Evolutionary conservation across 2,797 vertebrate species (phyloP), one percentile per base, ranked within the genome.

Genomic region (Benthosema pterotum): DNA sequence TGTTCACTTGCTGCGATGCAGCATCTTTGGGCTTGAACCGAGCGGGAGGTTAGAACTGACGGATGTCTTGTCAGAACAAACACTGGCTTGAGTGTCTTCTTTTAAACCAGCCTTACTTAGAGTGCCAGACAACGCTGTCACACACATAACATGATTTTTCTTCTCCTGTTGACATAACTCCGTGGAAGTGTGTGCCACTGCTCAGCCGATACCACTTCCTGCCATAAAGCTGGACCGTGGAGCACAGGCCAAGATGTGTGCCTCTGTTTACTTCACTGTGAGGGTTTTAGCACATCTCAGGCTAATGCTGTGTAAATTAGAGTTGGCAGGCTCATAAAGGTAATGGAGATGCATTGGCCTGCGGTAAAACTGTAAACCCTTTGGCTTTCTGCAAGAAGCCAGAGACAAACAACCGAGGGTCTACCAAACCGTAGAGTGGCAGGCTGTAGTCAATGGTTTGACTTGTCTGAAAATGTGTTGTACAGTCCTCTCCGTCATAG

Each of bases 1-100:
- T n/a, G n/a, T n/a, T n/a, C n/a, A n/a, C 5, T 54, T 15, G 42
- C 45, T 60, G 58, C 80, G 70, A 65, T 61, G 78, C 72, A 73
- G 74, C 73, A 69, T 80, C 65, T 82, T 80, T 74, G 77, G 78
- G 77, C 65, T 75, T 32, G 52, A 57, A 63, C 53, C 16, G 64
- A 79, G 87, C 79, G 80, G 77, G 83, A 75, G 66, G 74, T 70
- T 78, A 66, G 65, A 75, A 77, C 70, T 75, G 57, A 60, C 82
- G 78, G 82, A 69, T 74, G 46, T 81, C 74, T 67, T 83, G 75
- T 85, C 84, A 81, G 72, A 71, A 75, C 71, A 83, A 80, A 80
- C n/a, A n/a, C 67, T 60, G 69, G 77, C 54, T 64, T 71, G 83
- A 83, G 80, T 83, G 11, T 52, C 83, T 81, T 76, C 76, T 38